Base-by-base conservation (phyloP, 2,797 vertebrate genomes). In the Xiphophorus birchmanni region DNA sequence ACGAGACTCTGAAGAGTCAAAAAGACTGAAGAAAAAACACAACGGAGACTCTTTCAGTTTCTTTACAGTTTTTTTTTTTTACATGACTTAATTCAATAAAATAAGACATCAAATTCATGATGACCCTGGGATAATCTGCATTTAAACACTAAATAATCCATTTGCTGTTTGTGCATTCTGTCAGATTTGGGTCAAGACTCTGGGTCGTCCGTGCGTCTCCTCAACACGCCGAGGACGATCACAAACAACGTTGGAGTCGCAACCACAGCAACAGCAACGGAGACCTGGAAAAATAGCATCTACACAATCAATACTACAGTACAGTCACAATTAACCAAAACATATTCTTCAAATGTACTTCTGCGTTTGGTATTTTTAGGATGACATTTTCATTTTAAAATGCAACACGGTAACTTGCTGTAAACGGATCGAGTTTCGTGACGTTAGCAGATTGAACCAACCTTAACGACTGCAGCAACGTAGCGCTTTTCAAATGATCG, bases 401-500 rank as follows among this genome's bases (percentile, higher is more conserved):
- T 29, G 69, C 42, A 72, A 45, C 6, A 45, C 32, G 58, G 32
- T 3, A 45, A 26, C 23, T 45, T 72, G 12, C 44, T 44, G 40
- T 18, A n/a, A 44, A 71, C 44, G 3, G 13, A 45, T 72, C 26
- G 17, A 29, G 26, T 29, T 45, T 37, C 1, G 1, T 15, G 12
- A 26, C 18, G 5, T 74, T 44, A 35, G n/a, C 2, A 73, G 32
- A 60, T 48, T 0, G 23, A 26, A 91, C 94, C 52, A 6, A 96
- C 96, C 94, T 93, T 95, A 17, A 96, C 71, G 2, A 45, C 21
- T 18, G 89, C 74, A 35, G 84, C 56, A 21, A 85, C 73, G 23
- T 95, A 93, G 45, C 94, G 87, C 21, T 85, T 90, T 79, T 93
- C 93, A 77, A 95, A 90, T 2, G 91, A 90, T 1, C 90, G 92